These are phyloP conservation scores for Ooceraea biroi DNA, from an alignment of 1,140 invertebrate species.

Conservation along the genomic window DNA sequence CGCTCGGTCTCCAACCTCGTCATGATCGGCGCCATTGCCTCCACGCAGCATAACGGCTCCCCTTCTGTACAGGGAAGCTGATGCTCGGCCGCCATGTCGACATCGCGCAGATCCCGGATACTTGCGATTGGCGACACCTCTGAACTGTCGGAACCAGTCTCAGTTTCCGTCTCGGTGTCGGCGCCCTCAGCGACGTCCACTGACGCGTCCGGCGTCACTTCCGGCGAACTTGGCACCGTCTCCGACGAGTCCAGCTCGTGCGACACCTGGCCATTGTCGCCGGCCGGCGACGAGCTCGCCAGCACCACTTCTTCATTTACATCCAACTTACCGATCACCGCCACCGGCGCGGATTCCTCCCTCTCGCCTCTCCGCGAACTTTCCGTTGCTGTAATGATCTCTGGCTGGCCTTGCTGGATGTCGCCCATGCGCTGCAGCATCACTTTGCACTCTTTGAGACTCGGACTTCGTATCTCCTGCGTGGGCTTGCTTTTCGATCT, in stretches of 20 bases:
- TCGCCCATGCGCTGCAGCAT: slow-evolving; percentile 63
- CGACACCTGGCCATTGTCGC: not conserved
- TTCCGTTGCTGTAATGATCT: not conserved
- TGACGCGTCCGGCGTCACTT: slow-evolving; percentile 34
- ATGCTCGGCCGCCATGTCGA: slow-evolving; percentile 59
- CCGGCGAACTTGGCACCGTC: slow-evolving; percentile 50
- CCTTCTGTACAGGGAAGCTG: slow-evolving; percentile 70
- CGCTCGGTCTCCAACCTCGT: slow-evolving; percentile 80
- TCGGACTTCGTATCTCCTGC: not conserved
- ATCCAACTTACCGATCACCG: slow-evolving; percentile 71
- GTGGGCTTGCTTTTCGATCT: slow-evolving; percentile 3
- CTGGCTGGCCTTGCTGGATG: slow-evolving; percentile 48
- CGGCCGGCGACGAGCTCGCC: not conserved
- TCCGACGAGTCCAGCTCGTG: slow-evolving; percentile 55
- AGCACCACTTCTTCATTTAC: slow-evolving; percentile 73
- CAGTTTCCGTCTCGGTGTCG: slow-evolving; percentile 79
- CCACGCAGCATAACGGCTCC: slow-evolving; percentile 77
- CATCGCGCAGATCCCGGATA: slow-evolving; percentile 65
- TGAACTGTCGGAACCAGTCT: slow-evolving; percentile 81
- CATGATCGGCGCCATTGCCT: slow-evolving; percentile 72
- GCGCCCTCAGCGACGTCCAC: slow-evolving; percentile 56
- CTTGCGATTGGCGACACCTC: slow-evolving; percentile 76
- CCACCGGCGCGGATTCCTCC: slow-evolving; percentile 39
- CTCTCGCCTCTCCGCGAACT: not conserved
- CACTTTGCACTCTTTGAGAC: slow-evolving; percentile 57